These are phyloP conservation scores for Tanypteryx hageni DNA, from an alignment of 2,888 invertebrate species.

Conservation along the genomic window DNA sequence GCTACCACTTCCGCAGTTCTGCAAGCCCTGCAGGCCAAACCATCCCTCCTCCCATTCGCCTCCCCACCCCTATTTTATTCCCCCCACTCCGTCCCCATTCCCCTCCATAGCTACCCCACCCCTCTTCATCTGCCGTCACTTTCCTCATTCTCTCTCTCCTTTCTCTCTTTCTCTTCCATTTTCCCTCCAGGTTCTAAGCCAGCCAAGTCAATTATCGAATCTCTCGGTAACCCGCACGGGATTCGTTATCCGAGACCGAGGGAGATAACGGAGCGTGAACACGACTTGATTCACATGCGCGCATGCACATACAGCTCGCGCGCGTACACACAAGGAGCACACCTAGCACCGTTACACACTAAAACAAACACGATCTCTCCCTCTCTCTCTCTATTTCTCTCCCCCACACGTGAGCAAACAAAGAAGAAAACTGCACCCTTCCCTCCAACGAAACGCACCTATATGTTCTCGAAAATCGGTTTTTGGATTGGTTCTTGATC, in stretches of 20 bases:
- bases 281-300: background rate
- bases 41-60: too few species aligned
- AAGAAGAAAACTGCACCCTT: background rate
- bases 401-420: background rate
- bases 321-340: background rate
- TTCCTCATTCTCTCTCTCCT: background rate
- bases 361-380: too few species aligned
- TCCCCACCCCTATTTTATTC: too few species aligned
- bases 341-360: too few species aligned
- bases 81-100: too few species aligned
- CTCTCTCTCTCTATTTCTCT: background rate
- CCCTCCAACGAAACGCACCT: background rate
- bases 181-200: background rate
- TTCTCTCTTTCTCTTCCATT: background rate
- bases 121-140: too few species aligned
- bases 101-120: too few species aligned
- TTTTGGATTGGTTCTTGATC: background rate
- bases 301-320: background rate
- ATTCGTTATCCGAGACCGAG: background rate
- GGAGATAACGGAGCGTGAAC: conserved; percentile 24
- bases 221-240: conserved; percentile 14
- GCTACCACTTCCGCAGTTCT: too few species aligned
- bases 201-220: conserved; percentile 18
- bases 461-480: background rate
- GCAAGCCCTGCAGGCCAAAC: too few species aligned